Percentiles rank a stretch among this genome's conserved stretches.
Conservation (phyloP, 2,888 invertebrate species). For the Conops quadrifasciatus region DNA sequence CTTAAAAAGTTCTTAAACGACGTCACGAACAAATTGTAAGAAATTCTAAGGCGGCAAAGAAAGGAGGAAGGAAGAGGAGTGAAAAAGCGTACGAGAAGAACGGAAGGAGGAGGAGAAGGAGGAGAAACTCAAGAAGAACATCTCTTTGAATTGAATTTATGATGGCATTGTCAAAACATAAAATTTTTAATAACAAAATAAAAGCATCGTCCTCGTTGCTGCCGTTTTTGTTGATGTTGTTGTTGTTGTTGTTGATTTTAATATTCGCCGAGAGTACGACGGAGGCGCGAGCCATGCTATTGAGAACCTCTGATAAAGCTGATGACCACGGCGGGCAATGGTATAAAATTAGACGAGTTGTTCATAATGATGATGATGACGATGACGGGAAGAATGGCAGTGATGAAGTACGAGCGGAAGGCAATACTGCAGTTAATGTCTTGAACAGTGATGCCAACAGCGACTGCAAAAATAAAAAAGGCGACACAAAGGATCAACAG, state of each 20-base stretch:
- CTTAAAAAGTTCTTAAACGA: slow-evolving; percentile 15
- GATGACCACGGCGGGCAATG: background rate
- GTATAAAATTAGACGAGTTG: background rate
- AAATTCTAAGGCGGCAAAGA: background rate
- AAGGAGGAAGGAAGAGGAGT: background rate
- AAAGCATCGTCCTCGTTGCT: slow-evolving; percentile 31
- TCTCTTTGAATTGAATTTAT: slow-evolving; percentile 37
- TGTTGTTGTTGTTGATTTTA: slow-evolving; percentile 45
- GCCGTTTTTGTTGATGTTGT: background rate
- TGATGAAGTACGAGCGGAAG: background rate
- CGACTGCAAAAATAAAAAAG: slow-evolving; percentile 12
- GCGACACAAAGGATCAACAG: slow-evolving; percentile 2
- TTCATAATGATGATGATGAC: background rate
- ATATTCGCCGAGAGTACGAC: slow-evolving; percentile 41
- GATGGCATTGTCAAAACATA: slow-evolving; percentile 41
- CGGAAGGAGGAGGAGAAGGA: slow-evolving; percentile 2
- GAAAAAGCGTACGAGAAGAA: background rate
- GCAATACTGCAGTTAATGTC: too few relatives aligned
- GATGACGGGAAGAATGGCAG: background rate
- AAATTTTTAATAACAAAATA: slow-evolving; percentile 48
- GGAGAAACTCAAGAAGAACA: background rate
- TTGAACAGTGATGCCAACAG: background rate
- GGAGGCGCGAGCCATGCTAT: background rate
- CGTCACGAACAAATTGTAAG: background rate
- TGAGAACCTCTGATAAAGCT: background rate